These are phyloP conservation scores for Parapsyche elsis DNA, from an alignment of 1,140 invertebrate genomes.

Conservation along the genomic window DNA sequence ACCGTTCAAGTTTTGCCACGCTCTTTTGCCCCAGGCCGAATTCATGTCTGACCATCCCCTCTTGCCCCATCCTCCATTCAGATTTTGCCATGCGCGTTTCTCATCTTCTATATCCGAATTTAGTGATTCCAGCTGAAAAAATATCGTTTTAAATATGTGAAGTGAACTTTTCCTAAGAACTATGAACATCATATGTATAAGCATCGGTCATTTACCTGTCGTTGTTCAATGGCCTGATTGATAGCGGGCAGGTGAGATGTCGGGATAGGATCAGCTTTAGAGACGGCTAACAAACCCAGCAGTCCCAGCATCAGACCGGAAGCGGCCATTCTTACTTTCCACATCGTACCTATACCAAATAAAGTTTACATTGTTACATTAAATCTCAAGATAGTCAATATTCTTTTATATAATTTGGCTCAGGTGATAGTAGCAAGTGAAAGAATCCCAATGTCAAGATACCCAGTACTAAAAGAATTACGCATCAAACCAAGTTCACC, in stretches of 20 bases:
- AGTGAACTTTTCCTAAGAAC: too few species aligned
- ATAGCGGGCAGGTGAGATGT: slow-evolving; percentile 4
- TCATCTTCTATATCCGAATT: slow-evolving; percentile 47
- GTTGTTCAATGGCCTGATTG: slow-evolving; percentile 37
- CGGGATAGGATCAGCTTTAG: slow-evolving; percentile 39
- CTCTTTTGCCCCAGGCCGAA: slow-evolving; percentile 73
- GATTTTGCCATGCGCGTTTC: slow-evolving; percentile 52
- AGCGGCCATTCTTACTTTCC: slow-evolving; percentile 33
- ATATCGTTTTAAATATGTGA: not conserved
- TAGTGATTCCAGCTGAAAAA: slow-evolving; percentile 30
- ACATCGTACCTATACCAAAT: slow-evolving; percentile 2
- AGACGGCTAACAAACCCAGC: slow-evolving; percentile 36
- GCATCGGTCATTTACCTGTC: slow-evolving; percentile 39
- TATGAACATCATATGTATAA: too few species aligned
- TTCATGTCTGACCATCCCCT: slow-evolving; percentile 73
- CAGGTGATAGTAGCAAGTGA: too few species aligned
- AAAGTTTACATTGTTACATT: not conserved
- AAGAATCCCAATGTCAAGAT: too few species aligned
- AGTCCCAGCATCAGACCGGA: slow-evolving; percentile 37
- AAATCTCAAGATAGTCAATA: not conserved
- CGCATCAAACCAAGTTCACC: too few species aligned
- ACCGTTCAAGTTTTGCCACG: slow-evolving; percentile 71
- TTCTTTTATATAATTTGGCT: too few species aligned
- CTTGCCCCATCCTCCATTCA: slow-evolving; percentile 54
- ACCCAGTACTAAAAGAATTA: too few species aligned